These are phyloP conservation scores for Belonocnema kinseyi DNA, from an alignment of 1,140 invertebrate genomes.

Conservation along the genomic window DNA sequence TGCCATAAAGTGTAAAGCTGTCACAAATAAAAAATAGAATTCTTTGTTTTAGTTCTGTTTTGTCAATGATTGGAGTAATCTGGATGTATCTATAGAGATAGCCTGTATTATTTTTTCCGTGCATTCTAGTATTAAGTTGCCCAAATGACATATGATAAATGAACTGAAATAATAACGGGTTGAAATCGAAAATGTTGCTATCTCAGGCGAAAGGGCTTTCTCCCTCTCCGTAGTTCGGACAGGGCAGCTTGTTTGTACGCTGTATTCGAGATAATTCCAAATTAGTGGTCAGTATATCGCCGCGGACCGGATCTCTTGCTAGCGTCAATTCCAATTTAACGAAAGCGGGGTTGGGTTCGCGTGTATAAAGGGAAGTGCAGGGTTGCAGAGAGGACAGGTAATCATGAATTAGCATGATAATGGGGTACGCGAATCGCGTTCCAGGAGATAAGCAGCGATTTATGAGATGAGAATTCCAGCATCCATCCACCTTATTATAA, in stretches of 20 bases:
- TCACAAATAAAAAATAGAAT: no score
- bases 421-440: constrained; percentile 29
- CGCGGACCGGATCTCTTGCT: constrained; percentile 22
- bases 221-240: background rate
- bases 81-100: no score
- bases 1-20: no score
- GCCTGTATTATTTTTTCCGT: no score
- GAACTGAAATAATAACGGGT: background rate
- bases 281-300: constrained; percentile 26
- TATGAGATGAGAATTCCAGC: constrained; percentile 30
- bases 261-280: constrained; percentile 29
- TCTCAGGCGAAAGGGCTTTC: background rate
- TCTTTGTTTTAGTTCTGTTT: no score
- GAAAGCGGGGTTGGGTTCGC: constrained; percentile 8
- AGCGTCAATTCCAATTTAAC: constrained; percentile 30
- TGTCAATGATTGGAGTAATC: no score
- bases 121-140: background rate
- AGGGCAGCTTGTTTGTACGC: background rate
- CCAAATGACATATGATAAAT: background rate
- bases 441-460: constrained; percentile 20
- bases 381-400: constrained; percentile 22
- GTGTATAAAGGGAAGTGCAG: background rate
- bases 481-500: constrained; percentile 27
- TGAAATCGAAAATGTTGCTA: background rate
- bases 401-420: constrained; percentile 32